These are phyloP conservation scores for Philotrypesis tridentata DNA, from an alignment of 1,140 invertebrate genomes.

Conservation along the genomic window DNA sequence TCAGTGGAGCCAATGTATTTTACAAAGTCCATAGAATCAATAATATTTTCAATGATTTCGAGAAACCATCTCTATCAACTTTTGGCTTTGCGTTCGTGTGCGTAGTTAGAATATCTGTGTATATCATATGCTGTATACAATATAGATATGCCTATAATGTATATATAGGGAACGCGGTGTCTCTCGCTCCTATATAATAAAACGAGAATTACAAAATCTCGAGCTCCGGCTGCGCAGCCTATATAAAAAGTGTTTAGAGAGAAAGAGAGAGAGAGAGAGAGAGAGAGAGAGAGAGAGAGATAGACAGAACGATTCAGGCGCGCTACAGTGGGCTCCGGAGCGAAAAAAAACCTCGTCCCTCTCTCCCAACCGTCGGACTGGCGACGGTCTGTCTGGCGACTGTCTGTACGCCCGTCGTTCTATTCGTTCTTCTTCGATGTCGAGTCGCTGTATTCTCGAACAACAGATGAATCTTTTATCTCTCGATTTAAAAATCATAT, in stretches of 20 bases:
- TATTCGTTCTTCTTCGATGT: not conserved
- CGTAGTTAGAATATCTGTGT: not conserved
- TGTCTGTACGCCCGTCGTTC: conserved; percentile 51
- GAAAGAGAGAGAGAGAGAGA: not conserved
- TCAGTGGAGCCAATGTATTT: not conserved
- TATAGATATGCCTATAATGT: too few species aligned
- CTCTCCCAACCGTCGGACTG: conserved; percentile 52
- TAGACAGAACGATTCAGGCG: not conserved
- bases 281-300: conserved; percentile 26
- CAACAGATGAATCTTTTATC: not conserved
- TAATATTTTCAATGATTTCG: conserved; percentile 31
- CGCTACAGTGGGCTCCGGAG: not conserved
- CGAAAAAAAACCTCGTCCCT: not conserved
- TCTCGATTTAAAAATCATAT: not conserved
- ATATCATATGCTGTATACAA: too few species aligned
- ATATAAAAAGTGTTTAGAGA: conserved; percentile 19
- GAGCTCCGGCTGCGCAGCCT: not conserved
- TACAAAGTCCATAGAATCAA: not conserved
- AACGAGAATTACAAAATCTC: conserved; percentile 24
- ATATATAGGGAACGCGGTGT: not conserved
- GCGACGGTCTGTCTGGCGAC: conserved; percentile 60
- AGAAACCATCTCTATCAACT: not conserved
- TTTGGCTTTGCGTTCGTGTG: not conserved
- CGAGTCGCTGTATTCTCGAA: not conserved
- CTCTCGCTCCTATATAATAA: not conserved